phyloP scores from a whole-genome alignment of 2,113 vertebrate genomes.

The Gobio gobio region DNA sequence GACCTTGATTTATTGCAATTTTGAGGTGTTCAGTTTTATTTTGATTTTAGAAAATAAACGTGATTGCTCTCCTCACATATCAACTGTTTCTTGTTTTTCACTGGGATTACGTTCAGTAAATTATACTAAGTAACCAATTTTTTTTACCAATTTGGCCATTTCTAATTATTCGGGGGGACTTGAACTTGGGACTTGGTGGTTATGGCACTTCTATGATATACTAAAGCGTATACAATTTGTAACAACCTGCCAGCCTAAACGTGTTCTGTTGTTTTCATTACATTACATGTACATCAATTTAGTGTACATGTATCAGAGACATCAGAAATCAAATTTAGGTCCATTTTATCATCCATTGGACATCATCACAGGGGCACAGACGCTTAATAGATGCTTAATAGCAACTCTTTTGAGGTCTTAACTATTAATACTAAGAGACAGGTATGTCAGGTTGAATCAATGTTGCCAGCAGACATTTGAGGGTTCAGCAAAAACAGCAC shows the following conservation, averaged over 20 bases:
- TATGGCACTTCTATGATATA: not conserved
- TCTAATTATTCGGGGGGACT: too few species aligned
- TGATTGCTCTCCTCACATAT: too few species aligned
- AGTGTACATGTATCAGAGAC: not conserved
- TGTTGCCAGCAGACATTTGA: constrained; percentile 22
- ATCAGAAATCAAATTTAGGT: not conserved
- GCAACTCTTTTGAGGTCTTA: constrained; percentile 9
- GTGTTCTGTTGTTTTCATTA: not conserved
- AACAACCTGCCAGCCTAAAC: not conserved
- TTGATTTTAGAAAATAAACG: too few species aligned
- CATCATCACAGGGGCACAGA: not conserved
- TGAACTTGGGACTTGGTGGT: too few species aligned
- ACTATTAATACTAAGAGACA: constrained; percentile 46
- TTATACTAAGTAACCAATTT: too few species aligned
- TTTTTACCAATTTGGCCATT: too few species aligned
- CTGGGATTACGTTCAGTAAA: too few species aligned
- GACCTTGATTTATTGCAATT: too few species aligned
- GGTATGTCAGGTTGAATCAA: constrained; percentile 46
- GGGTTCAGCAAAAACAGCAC: constrained; percentile 40
- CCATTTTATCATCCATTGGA: not conserved
- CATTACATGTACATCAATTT: not conserved
- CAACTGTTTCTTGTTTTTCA: too few species aligned
- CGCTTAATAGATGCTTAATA: constrained; percentile 18
- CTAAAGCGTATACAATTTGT: not conserved
- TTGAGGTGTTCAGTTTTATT: too few species aligned